Percentiles rank a stretch among this genome's conserved stretches.
phyloP scores from a whole-genome alignment of 2,113 vertebrate genomes.

The human (Homo sapiens) region GRCh38 chr5:5344001-5344500 shows the following conservation, averaged over 20 bases:
- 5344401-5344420: not conserved
- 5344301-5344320: slow-evolving; percentile 45
- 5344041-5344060: too few relatives aligned
- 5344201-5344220: rapidly evolving
- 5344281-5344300: not conserved
- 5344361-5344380: slow-evolving; percentile 42
- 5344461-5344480: not conserved
- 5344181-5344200: rapidly evolving
- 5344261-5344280: not conserved
- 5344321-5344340: slow-evolving; percentile 47
- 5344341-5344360: slow-evolving; percentile 49
- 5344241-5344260: rapidly evolving
- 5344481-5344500: not conserved
- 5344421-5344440: not conserved
- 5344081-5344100: rapidly evolving
- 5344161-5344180: not conserved
- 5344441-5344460: not conserved
- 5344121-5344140: not conserved
- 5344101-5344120: rapidly evolving
- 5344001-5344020: too few relatives aligned
- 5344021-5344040: rapidly evolving
- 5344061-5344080: not conserved
- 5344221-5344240: not conserved
- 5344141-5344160: not conserved
- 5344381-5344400: not conserved